These are phyloP conservation scores for Phymastichus coffea DNA, from an alignment of 1,140 invertebrate species.

Conservation along the genomic window DNA sequence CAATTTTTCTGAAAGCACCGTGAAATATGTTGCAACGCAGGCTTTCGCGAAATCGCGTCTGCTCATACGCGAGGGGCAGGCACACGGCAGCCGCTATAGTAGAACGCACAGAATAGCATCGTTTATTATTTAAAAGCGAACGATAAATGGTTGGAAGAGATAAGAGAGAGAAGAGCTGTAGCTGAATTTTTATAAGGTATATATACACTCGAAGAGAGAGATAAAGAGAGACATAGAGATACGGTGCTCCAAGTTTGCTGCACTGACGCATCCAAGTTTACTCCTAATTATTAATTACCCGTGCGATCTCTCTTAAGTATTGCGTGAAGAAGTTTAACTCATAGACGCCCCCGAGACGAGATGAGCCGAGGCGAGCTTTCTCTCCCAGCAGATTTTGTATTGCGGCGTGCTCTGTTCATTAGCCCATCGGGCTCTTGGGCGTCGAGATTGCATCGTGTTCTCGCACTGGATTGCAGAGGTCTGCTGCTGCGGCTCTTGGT, in stretches of 20 bases:
- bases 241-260: too few species aligned
- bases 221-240: too few species aligned
- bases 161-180: not conserved
- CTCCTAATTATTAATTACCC: slow-evolving; percentile 11
- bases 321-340: slow-evolving; percentile 3
- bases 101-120: not conserved
- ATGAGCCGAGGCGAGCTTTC: not conserved
- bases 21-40: too few species aligned
- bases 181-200: not conserved
- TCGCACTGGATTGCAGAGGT: not conserved
- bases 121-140: slow-evolving; percentile 1
- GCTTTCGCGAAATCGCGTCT: not conserved
- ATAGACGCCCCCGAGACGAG: too few species aligned
- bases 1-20: too few species aligned
- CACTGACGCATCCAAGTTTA: too few species aligned
- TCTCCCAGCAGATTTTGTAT: not conserved
- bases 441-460: not conserved
- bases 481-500: too few species aligned
- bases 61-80: not conserved
- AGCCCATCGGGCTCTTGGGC: not conserved
- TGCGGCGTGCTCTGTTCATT: not conserved
- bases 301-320: not conserved
- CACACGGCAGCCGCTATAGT: too few species aligned
- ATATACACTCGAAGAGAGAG: not conserved
- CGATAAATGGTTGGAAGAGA: not conserved